Percentiles rank a stretch among this genome's conserved stretches.
These are phyloP conservation scores for Clarias laeviceps DNA, from an alignment of 2,797 vertebrate species.

Conservation along the genomic window DNA sequence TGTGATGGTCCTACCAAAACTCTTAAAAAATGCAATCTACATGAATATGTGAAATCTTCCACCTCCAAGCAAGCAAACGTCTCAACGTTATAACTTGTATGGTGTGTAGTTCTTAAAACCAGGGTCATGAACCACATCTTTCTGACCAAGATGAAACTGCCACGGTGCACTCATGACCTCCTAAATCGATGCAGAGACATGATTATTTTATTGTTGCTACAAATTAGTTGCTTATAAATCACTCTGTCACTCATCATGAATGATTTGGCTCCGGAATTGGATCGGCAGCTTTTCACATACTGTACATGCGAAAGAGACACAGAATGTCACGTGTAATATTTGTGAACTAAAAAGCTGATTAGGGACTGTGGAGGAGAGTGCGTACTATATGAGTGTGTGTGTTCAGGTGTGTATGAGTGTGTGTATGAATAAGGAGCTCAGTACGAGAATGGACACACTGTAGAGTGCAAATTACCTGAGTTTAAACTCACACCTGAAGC, in stretches of 20 bases:
- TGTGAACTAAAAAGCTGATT: background rate
- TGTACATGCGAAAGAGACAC: background rate
- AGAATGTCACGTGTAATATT: background rate
- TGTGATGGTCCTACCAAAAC: background rate
- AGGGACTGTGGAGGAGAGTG: conserved; percentile 65
- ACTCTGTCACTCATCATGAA: background rate
- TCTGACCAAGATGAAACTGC: background rate
- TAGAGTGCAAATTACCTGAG: conserved; percentile 96
- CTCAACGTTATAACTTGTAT: background rate
- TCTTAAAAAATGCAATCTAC: background rate
- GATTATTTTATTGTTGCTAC: background rate
- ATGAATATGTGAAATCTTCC: too few relatives aligned
- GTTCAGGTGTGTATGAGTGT: background rate
- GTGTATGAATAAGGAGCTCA: conserved; percentile 32
- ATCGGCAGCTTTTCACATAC: conserved; percentile 60
- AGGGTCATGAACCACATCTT: background rate
- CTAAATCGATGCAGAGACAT: background rate
- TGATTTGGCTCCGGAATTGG: background rate
- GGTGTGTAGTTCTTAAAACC: background rate
- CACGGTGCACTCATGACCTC: background rate
- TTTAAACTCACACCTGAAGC: conserved; percentile 95
- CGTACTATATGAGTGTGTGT: conserved; percentile 58
- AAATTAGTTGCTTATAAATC: background rate
- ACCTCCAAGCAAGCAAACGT: background rate
- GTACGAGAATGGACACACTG: conserved; percentile 56